Conservation (phyloP, 2,888 invertebrate species). For the Troides oblongomaculatus region DNA sequence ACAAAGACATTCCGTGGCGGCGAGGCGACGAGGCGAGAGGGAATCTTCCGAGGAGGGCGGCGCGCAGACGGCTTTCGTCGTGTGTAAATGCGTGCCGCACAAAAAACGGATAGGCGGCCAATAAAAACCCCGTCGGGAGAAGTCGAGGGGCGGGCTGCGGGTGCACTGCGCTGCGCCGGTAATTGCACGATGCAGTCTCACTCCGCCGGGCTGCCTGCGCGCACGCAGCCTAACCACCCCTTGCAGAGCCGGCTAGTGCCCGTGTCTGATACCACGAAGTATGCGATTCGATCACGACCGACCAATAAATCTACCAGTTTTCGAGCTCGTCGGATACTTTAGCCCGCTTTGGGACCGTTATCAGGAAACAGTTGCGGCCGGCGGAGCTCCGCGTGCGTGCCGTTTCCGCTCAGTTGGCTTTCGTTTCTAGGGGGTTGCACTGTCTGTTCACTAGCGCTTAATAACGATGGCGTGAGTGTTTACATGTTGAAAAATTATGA, state of each 20-base stretch:
- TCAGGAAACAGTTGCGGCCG: slow-evolving; percentile 47
- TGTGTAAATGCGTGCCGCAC: slow-evolving; percentile 67
- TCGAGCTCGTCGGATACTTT: slow-evolving; percentile 45
- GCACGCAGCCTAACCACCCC: slow-evolving; percentile 68
- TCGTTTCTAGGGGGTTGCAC: slow-evolving; percentile 30
- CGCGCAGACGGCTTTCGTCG: slow-evolving; percentile 69
- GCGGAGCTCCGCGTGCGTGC: slow-evolving; percentile 56
- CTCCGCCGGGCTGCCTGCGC: slow-evolving; percentile 70
- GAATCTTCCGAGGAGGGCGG: slow-evolving; percentile 68
- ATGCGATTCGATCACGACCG: slow-evolving; percentile 46
- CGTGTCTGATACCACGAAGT: slow-evolving; percentile 40
- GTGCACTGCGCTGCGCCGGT: slow-evolving; percentile 57
- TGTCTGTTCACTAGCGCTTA: slow-evolving; percentile 32
- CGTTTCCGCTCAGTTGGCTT: slow-evolving; percentile 45
- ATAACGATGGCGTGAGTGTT: slow-evolving; percentile 67
- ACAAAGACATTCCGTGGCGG: slow-evolving; percentile 69
- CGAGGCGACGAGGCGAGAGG: slow-evolving; percentile 54
- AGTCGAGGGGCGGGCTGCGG: slow-evolving; percentile 74
- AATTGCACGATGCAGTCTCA: slow-evolving; percentile 71
- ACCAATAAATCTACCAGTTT: slow-evolving; percentile 41
- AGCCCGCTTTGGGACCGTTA: slow-evolving; percentile 52
- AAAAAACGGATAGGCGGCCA: slow-evolving; percentile 76
- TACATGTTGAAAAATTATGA: neutral
- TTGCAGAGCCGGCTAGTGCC: slow-evolving; percentile 39
- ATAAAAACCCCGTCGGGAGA: slow-evolving; percentile 76